phyloP scores from a whole-genome alignment of 2,888 invertebrate species.

The Pristionchus fissidentatus region DNA sequence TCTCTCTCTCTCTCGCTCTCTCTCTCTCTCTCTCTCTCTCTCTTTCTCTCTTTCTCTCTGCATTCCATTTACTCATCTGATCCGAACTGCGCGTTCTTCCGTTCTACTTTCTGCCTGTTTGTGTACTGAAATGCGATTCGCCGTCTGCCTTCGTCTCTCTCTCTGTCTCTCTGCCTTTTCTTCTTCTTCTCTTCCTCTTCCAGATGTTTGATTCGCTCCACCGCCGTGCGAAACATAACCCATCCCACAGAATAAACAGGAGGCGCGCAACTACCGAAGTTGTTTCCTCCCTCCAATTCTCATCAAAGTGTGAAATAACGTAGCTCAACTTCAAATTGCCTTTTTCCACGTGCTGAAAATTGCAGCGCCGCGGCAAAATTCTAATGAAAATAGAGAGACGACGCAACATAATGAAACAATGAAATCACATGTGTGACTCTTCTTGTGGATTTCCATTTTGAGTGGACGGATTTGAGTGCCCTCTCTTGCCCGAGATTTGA shows the following conservation, averaged over 20 bases:
- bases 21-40: too few relatives aligned
- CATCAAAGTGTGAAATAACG: not conserved
- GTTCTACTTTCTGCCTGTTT: too few relatives aligned
- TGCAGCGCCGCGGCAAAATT: not conserved
- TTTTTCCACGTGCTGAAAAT: not conserved
- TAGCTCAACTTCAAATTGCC: not conserved
- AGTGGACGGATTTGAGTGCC: not conserved
- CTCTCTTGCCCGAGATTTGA: too few relatives aligned
- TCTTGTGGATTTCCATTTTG: not conserved
- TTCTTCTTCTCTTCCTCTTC: constrained; percentile 4
- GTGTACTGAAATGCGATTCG: constrained; percentile 3
- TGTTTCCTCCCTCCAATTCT: not conserved
- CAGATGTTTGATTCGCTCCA: constrained; percentile 39
- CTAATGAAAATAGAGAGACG: constrained; percentile 15
- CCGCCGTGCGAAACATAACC: constrained; percentile 43
- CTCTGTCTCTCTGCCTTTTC: not conserved
- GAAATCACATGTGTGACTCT: not conserved
- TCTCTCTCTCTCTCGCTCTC: too few relatives aligned
- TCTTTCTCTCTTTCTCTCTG: too few relatives aligned
- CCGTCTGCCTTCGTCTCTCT: not conserved
- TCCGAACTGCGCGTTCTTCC: too few relatives aligned
- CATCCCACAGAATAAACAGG: constrained; percentile 37
- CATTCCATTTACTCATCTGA: too few relatives aligned
- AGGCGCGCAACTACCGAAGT: not conserved
- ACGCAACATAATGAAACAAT: constrained; percentile 12